These are phyloP conservation scores for Xylocopa sonorina DNA, from an alignment of 1,140 invertebrate species.

Conservation along the genomic window DNA sequence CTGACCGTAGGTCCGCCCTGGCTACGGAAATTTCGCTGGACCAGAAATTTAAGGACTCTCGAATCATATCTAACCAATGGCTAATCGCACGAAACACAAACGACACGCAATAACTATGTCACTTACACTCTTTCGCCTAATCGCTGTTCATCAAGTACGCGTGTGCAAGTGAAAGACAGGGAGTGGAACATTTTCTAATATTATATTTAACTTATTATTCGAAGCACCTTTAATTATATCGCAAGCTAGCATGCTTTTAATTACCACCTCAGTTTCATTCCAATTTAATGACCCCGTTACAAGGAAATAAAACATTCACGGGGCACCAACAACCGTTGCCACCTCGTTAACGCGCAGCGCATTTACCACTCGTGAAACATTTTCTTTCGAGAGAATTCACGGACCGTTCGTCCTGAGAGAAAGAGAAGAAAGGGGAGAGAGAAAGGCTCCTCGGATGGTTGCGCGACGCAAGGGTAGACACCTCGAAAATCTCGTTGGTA, in stretches of 20 bases:
- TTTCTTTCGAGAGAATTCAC: background rate
- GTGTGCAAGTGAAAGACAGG: too few species aligned
- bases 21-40: background rate
- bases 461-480: background rate
- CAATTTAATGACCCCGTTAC: background rate
- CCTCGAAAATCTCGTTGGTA: conserved; percentile 41
- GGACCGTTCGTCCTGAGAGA: background rate
- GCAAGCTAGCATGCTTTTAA: too few species aligned
- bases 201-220: too few species aligned
- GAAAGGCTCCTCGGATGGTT: background rate
- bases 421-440: background rate
- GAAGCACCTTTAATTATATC: too few species aligned
- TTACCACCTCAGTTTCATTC: too few species aligned
- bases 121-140: too few species aligned
- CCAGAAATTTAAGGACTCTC: background rate
- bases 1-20: background rate
- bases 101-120: too few species aligned
- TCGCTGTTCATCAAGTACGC: too few species aligned
- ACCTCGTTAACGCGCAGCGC: too few species aligned
- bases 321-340: too few species aligned
- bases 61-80: conserved; percentile 2
- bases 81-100: background rate
- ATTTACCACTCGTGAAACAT: background rate
- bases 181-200: too few species aligned
- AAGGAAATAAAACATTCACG: too few species aligned